Conservation (phyloP, 2,797 vertebrate species). For the Gastrophryne carolinensis region DNA sequence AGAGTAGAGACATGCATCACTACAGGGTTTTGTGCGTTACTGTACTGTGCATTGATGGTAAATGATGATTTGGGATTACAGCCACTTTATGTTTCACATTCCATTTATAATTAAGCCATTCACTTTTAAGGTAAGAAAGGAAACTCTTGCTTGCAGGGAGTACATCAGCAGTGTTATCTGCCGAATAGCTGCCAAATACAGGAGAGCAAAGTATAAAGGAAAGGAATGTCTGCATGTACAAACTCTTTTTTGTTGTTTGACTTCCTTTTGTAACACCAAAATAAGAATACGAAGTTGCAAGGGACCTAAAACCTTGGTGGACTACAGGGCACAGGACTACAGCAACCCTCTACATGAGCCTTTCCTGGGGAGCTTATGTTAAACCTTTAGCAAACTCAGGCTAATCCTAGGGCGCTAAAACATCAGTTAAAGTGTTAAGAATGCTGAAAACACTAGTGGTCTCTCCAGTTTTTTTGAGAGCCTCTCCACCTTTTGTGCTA, state of each 20-base stretch:
- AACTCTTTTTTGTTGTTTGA: not conserved
- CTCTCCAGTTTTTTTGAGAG: too few species aligned
- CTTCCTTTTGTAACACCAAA: too few species aligned
- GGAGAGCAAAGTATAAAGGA: not conserved
- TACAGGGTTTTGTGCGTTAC: not conserved
- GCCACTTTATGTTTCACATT: not conserved
- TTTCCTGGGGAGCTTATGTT: too few species aligned
- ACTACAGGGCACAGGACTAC: too few species aligned
- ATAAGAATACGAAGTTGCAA: too few species aligned
- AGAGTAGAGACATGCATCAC: not conserved
- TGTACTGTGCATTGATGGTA: not conserved
- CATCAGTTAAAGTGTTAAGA: too few species aligned
- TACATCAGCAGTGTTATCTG: not conserved
- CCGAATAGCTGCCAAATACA: not conserved
- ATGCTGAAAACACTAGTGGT: too few species aligned
- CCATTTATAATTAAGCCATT: not conserved
- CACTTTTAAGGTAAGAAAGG: not conserved
- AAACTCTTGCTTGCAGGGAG: not conserved
- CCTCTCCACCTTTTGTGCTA: too few species aligned
- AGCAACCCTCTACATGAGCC: too few species aligned
- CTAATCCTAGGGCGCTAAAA: too few species aligned
- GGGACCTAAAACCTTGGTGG: too few species aligned
- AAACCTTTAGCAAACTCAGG: too few species aligned
- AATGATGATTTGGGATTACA: not conserved
- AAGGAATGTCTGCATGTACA: not conserved